Evolutionary conservation across 92 coral and sea anemone species (phyloP), one percentile per base, ranked within the genome.

Genomic region (Porites rus): DNA sequence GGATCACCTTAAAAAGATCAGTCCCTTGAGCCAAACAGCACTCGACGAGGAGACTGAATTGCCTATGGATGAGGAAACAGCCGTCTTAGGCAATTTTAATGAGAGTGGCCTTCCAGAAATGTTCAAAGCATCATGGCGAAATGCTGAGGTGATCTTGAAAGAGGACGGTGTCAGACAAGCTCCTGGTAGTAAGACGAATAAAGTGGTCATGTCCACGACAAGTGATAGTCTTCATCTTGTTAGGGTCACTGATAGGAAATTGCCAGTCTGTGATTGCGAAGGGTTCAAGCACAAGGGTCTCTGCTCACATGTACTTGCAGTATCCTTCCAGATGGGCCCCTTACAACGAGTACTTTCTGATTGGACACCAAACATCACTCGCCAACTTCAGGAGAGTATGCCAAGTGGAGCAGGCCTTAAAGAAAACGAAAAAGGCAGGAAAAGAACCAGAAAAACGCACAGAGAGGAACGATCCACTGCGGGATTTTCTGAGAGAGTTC

Each of bases 241-340:
- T 25, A 25, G 28, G 28, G 28, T 25, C 28, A 25, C 28, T 25
- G 28, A 25, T 25, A 25, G 28, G 28, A 25, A 25, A 25, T 25
- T 25, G 28, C 28, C 28, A 25, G 28, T 25, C 28, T 25, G 28
- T 25, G 28, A 25, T 25, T 25, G 28, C 28, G 28, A 25, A 25
- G 28, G 28, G 28, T 25, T 25, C 28, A 25, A 25, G 54, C 56
- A 72, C 76, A 14, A 10, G 18, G 10, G 72, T 65, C 66, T 77
- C 43, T 89, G 92, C 46, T 54, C 88, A 19, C 92, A 89, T 51
- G 31, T 76, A 25, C 65, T 84, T 3, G 89, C 92, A 43, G 89
- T 84, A 12, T 77, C 79, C 2, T 89, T 84, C 65, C 6, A 77
- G 9, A 85, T 75, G 84, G 74, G 63, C 21, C 10, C 52, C 16